Evolutionary conservation across 2,797 vertebrate genomes (phyloP).

Genomic region (Anomalospiza imberbis): DNA sequence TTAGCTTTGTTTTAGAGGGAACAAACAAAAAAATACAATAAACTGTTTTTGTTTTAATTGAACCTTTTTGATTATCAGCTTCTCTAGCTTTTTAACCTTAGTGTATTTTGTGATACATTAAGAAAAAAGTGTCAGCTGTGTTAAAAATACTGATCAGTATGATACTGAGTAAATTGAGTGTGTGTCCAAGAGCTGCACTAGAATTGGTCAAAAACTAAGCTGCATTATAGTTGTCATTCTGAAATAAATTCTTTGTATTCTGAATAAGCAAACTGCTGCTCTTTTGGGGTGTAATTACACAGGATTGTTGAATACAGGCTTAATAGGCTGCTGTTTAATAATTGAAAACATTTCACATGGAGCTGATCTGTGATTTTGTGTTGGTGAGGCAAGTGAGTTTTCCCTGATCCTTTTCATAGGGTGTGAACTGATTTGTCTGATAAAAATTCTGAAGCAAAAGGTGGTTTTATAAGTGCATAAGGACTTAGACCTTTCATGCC

Average conservation of each 20-base stretch:
- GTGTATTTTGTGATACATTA: neutral
- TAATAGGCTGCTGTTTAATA: neutral
- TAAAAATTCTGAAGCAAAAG: neutral
- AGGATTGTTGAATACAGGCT: neutral
- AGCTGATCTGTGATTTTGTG: neutral
- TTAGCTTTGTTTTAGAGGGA: neutral
- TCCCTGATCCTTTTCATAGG: neutral
- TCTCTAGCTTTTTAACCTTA: neutral
- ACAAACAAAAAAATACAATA: neutral
- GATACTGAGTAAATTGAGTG: neutral
- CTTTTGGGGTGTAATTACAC: neutral
- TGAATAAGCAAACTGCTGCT: neutral
- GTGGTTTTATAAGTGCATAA: neutral
- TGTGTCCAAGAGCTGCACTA: neutral
- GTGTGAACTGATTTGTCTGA: neutral
- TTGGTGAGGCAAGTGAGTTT: neutral
- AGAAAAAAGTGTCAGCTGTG: neutral
- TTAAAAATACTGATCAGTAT: neutral
- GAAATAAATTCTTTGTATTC: neutral
- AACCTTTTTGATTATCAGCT: neutral
- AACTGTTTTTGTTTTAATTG: neutral
- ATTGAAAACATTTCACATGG: neutral
- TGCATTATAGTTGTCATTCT: neutral
- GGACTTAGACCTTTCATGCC: neutral
- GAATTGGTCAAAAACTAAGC: neutral